Evolutionary conservation across 2,113 vertebrate genomes (phyloP), one percentile per base, ranked within the genome.

Genomic region (Paraplagusia blochii): DNA sequence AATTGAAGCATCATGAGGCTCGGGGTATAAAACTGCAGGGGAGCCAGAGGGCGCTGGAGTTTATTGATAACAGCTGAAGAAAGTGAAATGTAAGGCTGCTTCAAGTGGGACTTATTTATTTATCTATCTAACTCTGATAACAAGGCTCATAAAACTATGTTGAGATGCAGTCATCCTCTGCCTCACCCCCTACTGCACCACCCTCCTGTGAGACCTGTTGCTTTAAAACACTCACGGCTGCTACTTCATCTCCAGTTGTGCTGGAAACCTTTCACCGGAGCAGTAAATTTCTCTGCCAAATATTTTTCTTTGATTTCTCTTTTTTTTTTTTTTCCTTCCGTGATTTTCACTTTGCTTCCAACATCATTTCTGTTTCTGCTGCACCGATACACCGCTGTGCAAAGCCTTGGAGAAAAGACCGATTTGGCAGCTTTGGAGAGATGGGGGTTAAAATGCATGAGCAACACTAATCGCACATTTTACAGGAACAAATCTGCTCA

Each of bases 71-170:
- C 74, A 73, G 70, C 75, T 78, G 78, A 76, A 40, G 50, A 29
- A 29, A 36, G 58, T 71, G 72, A 84, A 84, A 80, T 68, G 62
- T 65, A 60, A 17, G 46, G 36, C 29, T 38, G 17, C 44, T 59
- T 78, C 69, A 67, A 79, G 59, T 68, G 69, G 63, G 66, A 69
- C 74, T 84, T 40, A 29, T 82, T 67, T 57, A 74, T 79, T 83
- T 82, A 82, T 87, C 85, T 79, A 85, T 88, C 84, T 78, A 70
- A 77, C 77, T 70, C 68, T 76, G 83, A 88, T 85, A 89, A 89
- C 88, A 85, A 89, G 85, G 79, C 74, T 80, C 48, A 18, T 86
- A 70, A 84, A 85, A 72, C 47, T 64, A 80, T 76, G 75, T 62
- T 77, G 58, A 33, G n/a, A 8, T 10, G 10, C 35, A 36, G 6